Base-by-base conservation (phyloP, 2,113 vertebrate species). In the Camelus dromedarius region DNA sequence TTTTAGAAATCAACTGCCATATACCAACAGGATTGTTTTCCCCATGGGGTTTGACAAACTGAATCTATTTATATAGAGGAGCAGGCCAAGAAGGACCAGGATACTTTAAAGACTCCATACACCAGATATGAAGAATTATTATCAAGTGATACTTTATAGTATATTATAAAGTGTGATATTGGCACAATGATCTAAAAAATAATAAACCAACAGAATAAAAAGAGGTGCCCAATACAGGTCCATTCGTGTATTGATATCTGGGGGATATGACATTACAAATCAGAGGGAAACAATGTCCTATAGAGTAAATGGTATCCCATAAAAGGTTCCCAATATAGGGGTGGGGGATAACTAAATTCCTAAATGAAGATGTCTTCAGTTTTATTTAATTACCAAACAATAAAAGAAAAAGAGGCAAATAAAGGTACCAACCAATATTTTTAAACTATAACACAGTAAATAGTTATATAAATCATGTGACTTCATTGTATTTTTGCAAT, bases 311-410 rank as follows among this genome's bases (percentile, higher is more conserved):
- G 11, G 10, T 75, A 3, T 8, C 22, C 11, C 30, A 62, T 14
- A 26, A 58, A 64, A 72, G 30, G 16, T 48, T 88, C 30, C 62
- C n/a, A 52, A 10, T 54, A 12, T 24, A 46, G 9, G 64, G 3
- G 2, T 10, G 24, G 16, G 22, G 22, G 4, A 14, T 11, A 69
- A 90, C 26, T 92, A 69, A 81, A 89, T 89, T 73, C 35, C 73
- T 35, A 75, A 54, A 54, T 84, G 22, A 67, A 80, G 4, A 0
- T 80, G 56, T 75, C 38, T 80, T 87, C 32, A 28, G 8, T 83
- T 83, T 92, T 64, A 42, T 54, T 92, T 89, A 96, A 96, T 73
- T 72, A 79, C 28, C 89, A 87, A 80, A 5, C 30, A 91, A 73
- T 50, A 50, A 94, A 64, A 83, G 9, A 52, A 72, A 83, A 90